phyloP scores from a whole-genome alignment of 2,797 vertebrate species.

The Onychomys leucogaster region DNA sequence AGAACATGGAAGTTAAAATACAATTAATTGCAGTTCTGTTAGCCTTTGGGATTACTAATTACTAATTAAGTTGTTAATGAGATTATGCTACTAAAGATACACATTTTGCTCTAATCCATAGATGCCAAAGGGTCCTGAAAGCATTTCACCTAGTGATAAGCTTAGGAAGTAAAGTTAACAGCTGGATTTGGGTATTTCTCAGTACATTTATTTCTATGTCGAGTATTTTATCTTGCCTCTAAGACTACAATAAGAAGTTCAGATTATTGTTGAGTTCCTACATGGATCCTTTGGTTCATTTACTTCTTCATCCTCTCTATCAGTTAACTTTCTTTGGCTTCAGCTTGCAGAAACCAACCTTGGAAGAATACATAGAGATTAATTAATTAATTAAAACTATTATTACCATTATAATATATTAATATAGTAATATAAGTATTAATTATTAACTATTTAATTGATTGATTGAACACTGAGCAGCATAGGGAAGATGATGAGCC shows the following conservation, averaged over 20 bases:
- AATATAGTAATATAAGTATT: background rate
- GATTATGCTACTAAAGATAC: background rate
- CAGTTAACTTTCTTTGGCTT: background rate
- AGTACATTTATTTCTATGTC: background rate
- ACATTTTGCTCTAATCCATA: conserved; percentile 23
- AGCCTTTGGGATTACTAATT: conserved; percentile 73
- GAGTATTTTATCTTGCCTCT: background rate
- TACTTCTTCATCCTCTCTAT: background rate
- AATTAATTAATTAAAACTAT: background rate
- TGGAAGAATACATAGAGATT: background rate
- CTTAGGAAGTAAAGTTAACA: background rate
- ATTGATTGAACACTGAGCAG: background rate
- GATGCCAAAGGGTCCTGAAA: conserved; percentile 48
- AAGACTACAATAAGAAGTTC: background rate
- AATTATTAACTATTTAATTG: background rate
- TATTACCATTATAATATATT: background rate
- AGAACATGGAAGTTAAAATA: conserved; percentile 79
- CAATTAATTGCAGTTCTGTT: conserved; percentile 78
- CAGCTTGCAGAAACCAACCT: background rate
- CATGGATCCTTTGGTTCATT: background rate
- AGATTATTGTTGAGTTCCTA: background rate
- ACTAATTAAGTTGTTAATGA: conserved; percentile 72
- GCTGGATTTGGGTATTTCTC: conserved; percentile 26
- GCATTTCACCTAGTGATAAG: background rate
- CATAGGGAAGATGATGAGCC: background rate